Base-by-base conservation (phyloP, 2,797 vertebrate species). In the Anableps anableps region DNA sequence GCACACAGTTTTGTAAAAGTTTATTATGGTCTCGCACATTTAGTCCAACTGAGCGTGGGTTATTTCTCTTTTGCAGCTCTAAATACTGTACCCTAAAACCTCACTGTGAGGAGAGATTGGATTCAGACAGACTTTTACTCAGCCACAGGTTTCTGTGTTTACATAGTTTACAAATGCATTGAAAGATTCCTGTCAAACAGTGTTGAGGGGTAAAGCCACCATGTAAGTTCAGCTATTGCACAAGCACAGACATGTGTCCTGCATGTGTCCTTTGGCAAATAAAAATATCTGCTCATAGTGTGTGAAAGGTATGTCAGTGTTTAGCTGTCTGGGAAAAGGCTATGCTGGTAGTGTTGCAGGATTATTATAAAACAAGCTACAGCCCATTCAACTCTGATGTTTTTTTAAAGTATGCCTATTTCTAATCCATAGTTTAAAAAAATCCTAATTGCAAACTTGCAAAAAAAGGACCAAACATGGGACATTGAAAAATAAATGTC, bases 161-260 rank as follows among this genome's bases (percentile, higher is more conserved):
- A 94, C 93, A 93, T 91, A 94, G 87, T 92, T 95, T 87, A 91
- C 85, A 85, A 84, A 88, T 86, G 88, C 74, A 89, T 36, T 94
- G 92, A 95, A 89, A 94, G 93, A 94, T 93, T 89, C 86, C 91
- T 88, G 92, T 94, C 92, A 93, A 92, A 94, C 76, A 72, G 83
- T 81, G 79, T 77, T 80, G 82, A 89, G 74, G 81, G 80, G 81
- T 83, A 88, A 89, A 93, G 88, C 88, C 91, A 85, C 86, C 88
- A 84, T 91, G 83, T 82, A 89, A 77, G 81, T 87, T 91, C n/a
- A 81, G 75, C 71, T 87, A 85, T 79, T 84, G 84, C 88, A 76
- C 82, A 89, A 81, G 83, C 83, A 78, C 60, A 78, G 76, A 81
- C 80, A n/a, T n/a, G n/a, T 83, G 81, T 50, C 19, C 88, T 87